Evolutionary conservation across 1,140 invertebrate genomes (phyloP).

Genomic region (Ceratina calcarata): DNA sequence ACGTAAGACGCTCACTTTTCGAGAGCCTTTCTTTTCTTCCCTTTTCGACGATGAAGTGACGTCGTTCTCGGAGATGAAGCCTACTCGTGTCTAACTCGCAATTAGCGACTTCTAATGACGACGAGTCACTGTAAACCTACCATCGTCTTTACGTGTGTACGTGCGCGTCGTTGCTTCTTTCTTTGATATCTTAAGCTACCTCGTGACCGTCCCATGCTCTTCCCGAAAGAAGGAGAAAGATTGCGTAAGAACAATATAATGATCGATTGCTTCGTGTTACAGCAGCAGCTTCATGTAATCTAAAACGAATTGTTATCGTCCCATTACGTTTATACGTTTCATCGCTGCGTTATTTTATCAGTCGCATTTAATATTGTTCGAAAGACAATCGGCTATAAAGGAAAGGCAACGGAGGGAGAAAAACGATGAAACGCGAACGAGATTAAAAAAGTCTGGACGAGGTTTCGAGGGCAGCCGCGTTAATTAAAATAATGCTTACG

Average conservation of each 20-base stretch:
- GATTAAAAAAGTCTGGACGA: not conserved
- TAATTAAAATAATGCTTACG: constrained; percentile 69
- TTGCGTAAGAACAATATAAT: too few species aligned
- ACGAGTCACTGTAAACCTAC: constrained; percentile 29
- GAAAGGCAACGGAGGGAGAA: not conserved
- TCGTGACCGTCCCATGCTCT: not conserved
- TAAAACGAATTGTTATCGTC: too few species aligned
- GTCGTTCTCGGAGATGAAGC: constrained; percentile 45
- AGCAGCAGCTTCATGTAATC: too few species aligned
- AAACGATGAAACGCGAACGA: not conserved
- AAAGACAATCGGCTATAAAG: not conserved
- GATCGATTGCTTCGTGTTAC: too few species aligned
- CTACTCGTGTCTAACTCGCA: constrained; percentile 63
- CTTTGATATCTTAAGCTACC: not conserved
- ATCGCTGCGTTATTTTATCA: not conserved
- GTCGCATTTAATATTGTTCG: not conserved
- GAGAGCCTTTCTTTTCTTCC: constrained; percentile 10
- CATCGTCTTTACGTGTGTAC: not conserved
- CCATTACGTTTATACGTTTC: too few species aligned
- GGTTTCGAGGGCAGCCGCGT: constrained; percentile 38
- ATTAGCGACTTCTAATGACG: constrained; percentile 66
- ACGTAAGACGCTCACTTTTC: not conserved
- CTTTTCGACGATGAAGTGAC: constrained; percentile 37
- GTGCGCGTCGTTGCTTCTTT: not conserved
- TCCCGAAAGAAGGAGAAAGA: not conserved